These are phyloP conservation scores for Epinotia ramella DNA, from an alignment of 2,888 invertebrate genomes.

Conservation along the genomic window DNA sequence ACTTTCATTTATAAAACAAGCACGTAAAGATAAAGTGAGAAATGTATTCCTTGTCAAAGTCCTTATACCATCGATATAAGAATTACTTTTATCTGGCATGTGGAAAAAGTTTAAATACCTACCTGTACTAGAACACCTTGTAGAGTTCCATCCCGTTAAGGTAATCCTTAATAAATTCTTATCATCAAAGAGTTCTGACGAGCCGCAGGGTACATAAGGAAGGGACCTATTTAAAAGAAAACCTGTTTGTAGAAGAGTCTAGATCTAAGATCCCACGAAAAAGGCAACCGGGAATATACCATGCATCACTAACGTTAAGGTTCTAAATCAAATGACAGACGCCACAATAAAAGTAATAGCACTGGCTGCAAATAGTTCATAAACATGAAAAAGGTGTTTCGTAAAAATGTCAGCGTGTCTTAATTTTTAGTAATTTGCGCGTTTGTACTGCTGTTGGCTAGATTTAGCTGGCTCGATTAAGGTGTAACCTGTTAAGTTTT, in stretches of 20 bases:
- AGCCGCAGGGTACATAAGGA: slow-evolving; percentile 38
- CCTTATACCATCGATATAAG: not conserved
- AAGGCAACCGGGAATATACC: not conserved
- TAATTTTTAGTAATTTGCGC: slow-evolving; percentile 21
- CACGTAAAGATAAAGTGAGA: not conserved
- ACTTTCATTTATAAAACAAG: slow-evolving; percentile 36
- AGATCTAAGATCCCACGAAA: slow-evolving; percentile 12
- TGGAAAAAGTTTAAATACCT: not conserved
- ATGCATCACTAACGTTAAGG: not conserved
- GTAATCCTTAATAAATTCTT: slow-evolving; percentile 37
- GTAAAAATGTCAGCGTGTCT: slow-evolving; percentile 3
- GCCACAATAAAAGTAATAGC: not conserved
- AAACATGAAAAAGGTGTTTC: slow-evolving; percentile 33
- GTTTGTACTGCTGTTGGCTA: slow-evolving; percentile 1
- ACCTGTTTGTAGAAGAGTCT: slow-evolving; percentile 20
- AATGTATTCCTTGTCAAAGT: too few species aligned
- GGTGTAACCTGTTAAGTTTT: not conserved
- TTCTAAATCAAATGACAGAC: not conserved
- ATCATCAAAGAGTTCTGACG: slow-evolving; percentile 27
- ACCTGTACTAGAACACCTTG: slow-evolving; percentile 23
- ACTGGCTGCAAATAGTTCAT: slow-evolving; percentile 8
- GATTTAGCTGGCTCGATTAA: not conserved
- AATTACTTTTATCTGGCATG: too few species aligned
- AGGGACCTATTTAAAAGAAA: slow-evolving; percentile 19
- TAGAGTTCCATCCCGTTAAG: slow-evolving; percentile 27